phyloP scores from a whole-genome alignment of 2,113 vertebrate genomes.

The Phaetusa simplex region DNA sequence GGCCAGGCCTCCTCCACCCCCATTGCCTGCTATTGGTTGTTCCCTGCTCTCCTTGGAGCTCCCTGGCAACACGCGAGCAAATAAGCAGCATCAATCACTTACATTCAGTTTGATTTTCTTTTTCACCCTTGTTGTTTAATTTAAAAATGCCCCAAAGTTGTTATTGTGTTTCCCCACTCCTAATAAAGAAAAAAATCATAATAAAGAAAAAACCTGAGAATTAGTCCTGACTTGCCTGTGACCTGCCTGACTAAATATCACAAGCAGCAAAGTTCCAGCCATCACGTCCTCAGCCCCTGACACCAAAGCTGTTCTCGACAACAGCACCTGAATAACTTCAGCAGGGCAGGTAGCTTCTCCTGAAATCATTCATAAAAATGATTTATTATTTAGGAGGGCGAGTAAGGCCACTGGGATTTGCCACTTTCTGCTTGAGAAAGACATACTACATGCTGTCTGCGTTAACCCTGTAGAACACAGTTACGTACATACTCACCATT shows the following conservation, averaged over 20 bases:
- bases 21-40: not conserved
- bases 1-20: not conserved
- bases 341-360: not conserved
- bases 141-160: conserved; percentile 50
- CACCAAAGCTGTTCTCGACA: not conserved
- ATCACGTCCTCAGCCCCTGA: not conserved
- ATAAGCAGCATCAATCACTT: conserved; percentile 55
- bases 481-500: not conserved
- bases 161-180: not conserved
- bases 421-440: not conserved
- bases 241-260: not conserved
- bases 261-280: not conserved
- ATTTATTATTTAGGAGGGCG: conserved; percentile 20
- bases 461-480: not conserved
- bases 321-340: not conserved
- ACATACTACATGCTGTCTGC: not conserved
- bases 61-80: conserved; percentile 25
- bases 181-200: not conserved
- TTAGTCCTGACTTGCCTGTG: not conserved
- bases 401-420: conserved; percentile 8
- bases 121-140: conserved; percentile 43
- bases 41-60: conserved; percentile 17
- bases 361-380: conserved; percentile 6
- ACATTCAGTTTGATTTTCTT: not conserved
- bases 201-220: not conserved